Evolutionary conservation across 2,113 vertebrate species (phyloP).

Genomic region (Sisor rabdophorus): DNA sequence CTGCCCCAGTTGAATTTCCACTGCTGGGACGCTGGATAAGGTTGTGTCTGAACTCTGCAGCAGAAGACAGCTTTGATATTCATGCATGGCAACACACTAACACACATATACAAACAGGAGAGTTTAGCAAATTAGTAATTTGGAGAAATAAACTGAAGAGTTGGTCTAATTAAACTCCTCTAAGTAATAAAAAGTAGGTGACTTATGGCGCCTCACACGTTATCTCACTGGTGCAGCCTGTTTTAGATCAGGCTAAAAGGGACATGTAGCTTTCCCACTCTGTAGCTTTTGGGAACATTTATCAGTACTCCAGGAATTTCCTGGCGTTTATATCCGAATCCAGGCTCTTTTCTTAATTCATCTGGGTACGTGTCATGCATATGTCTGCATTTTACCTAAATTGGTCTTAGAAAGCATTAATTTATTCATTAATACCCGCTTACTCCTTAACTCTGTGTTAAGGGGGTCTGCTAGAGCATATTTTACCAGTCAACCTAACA

Average conservation of each 20-base stretch:
- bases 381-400: background rate
- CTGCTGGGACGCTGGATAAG: background rate
- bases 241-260: background rate
- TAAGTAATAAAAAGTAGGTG: constrained; percentile 24
- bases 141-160: constrained; percentile 1
- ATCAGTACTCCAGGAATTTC: background rate
- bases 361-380: background rate
- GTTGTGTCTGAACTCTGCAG: background rate
- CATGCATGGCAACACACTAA: background rate
- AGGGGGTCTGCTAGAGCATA: too few relatives aligned
- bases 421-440: too few relatives aligned
- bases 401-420: too few relatives aligned
- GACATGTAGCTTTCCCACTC: background rate
- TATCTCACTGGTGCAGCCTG: background rate
- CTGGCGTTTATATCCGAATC: background rate
- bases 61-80: background rate
- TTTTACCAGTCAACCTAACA: too few relatives aligned
- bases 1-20: constrained; percentile 4
- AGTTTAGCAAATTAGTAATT: background rate
- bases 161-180: constrained; percentile 16
- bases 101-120: background rate
- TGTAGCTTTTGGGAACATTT: constrained; percentile 6
- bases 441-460: too few relatives aligned
- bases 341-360: background rate
- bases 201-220: constrained; percentile 10